Conservation (phyloP, 2,888 invertebrate species). For the Cosmia pyralina region DNA sequence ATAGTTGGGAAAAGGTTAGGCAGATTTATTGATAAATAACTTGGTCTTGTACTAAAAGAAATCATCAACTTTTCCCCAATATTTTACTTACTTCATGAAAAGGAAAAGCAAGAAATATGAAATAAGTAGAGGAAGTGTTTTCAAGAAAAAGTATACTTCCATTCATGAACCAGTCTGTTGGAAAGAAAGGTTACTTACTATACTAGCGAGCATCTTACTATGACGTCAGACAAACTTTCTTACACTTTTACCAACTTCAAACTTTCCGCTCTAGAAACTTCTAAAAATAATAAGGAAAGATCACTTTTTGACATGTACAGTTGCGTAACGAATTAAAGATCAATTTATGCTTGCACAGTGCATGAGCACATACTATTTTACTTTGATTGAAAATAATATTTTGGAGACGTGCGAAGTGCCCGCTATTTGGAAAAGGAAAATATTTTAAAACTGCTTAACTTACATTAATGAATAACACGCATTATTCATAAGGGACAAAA, state of each 20-base stretch:
- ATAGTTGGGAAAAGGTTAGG: no score
- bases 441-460: no score
- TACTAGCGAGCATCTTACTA: slow-evolving; percentile 25
- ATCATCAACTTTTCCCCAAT: background rate
- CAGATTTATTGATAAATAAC: no score
- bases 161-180: slow-evolving; percentile 39
- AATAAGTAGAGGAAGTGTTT: background rate
- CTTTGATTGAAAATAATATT: background rate
- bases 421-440: no score
- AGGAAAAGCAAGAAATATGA: background rate
- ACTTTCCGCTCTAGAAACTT: slow-evolving; percentile 47
- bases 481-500: background rate
- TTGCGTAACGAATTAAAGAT: background rate
- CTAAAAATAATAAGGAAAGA: slow-evolving; percentile 7
- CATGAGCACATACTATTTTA: background rate
- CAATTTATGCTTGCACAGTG: background rate
- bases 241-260: slow-evolving; percentile 24
- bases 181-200: slow-evolving; percentile 45
- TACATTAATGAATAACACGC: no score
- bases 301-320: slow-evolving; percentile 1
- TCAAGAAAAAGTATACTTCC: slow-evolving; percentile 34
- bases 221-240: slow-evolving; percentile 46
- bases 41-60: background rate
- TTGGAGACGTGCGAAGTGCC: background rate
- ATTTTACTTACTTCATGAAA: slow-evolving; percentile 15